Conservation (phyloP, 2,797 vertebrate species). For the Aphelocoma californica region DNA sequence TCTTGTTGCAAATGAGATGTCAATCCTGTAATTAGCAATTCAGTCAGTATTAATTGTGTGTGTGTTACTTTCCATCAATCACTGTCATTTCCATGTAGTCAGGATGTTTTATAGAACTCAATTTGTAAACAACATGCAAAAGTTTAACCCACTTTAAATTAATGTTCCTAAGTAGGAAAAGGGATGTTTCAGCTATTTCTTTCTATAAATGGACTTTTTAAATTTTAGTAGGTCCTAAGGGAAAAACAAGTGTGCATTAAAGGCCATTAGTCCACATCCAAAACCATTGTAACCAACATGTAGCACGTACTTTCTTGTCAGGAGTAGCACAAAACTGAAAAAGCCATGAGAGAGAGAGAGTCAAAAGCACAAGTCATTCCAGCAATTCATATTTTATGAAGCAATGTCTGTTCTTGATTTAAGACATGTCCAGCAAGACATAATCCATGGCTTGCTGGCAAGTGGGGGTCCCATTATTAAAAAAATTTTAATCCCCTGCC, state of each 20-base stretch:
- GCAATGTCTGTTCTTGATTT: background rate
- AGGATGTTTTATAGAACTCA: conserved; percentile 16
- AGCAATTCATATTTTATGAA: background rate
- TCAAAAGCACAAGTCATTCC: background rate
- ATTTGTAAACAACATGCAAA: conserved; percentile 46
- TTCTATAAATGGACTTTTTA: background rate
- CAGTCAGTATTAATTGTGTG: conserved; percentile 40
- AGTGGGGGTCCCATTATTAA: background rate
- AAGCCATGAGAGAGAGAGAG: background rate
- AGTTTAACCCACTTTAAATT: conserved; percentile 21
- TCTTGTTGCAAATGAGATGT: conserved; percentile 22
- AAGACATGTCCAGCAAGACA: background rate
- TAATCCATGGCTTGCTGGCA: background rate
- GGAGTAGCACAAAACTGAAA: background rate
- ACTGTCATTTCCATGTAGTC: conserved; percentile 5
- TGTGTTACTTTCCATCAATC: conserved; percentile 31
- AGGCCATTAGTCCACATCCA: background rate
- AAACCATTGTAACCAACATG: background rate
- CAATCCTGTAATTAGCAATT: conserved; percentile 41
- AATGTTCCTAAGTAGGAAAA: background rate
- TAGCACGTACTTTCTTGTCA: background rate
- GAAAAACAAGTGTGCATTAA: background rate
- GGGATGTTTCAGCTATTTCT: background rate
- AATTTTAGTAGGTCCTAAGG: background rate
- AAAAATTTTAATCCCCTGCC: background rate